Base-by-base conservation (phyloP, 2,797 vertebrate genomes). In the Bucorvus abyssinicus region DNA sequence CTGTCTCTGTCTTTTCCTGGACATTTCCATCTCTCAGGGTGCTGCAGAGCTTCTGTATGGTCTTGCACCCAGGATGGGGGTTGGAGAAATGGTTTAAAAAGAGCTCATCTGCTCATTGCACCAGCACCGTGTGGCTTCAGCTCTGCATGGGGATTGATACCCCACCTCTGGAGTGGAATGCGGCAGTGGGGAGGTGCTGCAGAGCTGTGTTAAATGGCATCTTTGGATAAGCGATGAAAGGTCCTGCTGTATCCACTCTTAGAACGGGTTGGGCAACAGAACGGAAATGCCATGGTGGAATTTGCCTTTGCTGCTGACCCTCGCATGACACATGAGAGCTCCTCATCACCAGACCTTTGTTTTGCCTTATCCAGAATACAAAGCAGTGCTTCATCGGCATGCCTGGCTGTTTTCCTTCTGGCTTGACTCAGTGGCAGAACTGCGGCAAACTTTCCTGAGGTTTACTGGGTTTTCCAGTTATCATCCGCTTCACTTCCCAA, bases 231-330 rank as follows among this genome's bases (percentile, higher is more conserved):
- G 88, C 59, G 32, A 1, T 94, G 83, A 93, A 96, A 93, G 90
- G 34, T 93, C 53, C 30, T 93, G 77, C 88, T 96, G 91, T 94
- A 52, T 87, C 64, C 34, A 14, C 44, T 70, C 40, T 67, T 57
- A 65, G 67, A 65, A 27, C 2, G 78, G 71, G 53, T 36, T 87
- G 90, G 71, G 65, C 0, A 1, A 61, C 55, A 32, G 90, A 86
- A 67, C 90, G 95, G 95, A 96, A 96, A 95, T 95, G 74, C 92
- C 90, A 4, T 23, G 87, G 45, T 96, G 90, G 86, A 96, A 95
- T 95, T 90, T 87, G 96, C 94, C 96, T 96, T 93, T 83, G 94
- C 90, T 68, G 36, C 86, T 95, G 95, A 95, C 93, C 90, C 95
- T 94, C 89, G 75, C 84, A 40, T 16, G 80, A 73, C 82, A 89